Percentiles rank a stretch among this genome's conserved stretches.
Evolutionary conservation across 2,888 invertebrate genomes (phyloP).

Genomic region (Smittia aterrima): DNA sequence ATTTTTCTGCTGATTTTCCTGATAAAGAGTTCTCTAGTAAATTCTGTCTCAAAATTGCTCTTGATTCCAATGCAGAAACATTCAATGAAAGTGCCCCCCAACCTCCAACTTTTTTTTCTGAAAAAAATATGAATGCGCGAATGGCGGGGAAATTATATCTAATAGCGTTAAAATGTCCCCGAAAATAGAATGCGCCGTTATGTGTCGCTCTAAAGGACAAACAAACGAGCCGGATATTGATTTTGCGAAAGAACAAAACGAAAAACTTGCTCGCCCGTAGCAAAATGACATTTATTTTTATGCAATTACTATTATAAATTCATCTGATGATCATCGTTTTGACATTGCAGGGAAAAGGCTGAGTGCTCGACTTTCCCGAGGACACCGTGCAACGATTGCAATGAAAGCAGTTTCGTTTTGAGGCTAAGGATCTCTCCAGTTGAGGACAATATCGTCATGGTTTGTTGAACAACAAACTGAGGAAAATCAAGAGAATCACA

Average conservation of each 20-base stretch:
- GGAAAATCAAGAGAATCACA: conserved; percentile 21
- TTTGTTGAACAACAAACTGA: conserved; percentile 12
- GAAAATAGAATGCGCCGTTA: neutral
- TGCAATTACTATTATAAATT: no score
- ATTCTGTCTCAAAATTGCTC: no score
- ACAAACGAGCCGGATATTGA: neutral
- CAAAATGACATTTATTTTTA: neutral
- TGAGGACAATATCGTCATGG: neutral
- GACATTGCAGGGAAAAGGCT: no score
- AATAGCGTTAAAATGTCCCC: neutral
- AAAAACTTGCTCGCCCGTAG: neutral
- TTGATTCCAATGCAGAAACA: no score
- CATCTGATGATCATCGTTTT: no score
- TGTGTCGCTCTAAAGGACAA: neutral
- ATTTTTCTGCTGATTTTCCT: no score
- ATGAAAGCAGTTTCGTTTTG: neutral
- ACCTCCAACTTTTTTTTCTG: no score
- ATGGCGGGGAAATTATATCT: neutral
- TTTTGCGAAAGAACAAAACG: neutral
- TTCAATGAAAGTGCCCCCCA: no score
- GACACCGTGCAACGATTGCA: no score
- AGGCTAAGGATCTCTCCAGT: neutral
- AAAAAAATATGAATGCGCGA: no score
- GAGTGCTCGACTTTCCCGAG: no score
- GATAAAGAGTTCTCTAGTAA: no score